Percentiles rank a stretch among this genome's conserved stretches.
phyloP scores from a whole-genome alignment of 2,113 vertebrate species.

The Ciconia boyciana region DNA sequence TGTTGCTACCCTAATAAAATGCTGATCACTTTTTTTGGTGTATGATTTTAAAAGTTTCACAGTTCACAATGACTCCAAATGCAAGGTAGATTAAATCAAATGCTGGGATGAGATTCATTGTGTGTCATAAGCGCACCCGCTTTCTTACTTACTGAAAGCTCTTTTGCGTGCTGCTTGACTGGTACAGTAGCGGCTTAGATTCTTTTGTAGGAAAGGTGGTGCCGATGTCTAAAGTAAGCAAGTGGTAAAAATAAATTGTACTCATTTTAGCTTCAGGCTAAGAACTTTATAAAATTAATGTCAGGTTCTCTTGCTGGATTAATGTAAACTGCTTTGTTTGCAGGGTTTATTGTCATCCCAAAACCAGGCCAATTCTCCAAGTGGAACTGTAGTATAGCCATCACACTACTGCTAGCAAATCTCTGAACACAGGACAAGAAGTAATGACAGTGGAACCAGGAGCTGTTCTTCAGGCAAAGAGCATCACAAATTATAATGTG shows the following conservation, averaged over 20 bases:
- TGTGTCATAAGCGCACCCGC: rapidly evolving
- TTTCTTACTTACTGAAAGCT: not conserved
- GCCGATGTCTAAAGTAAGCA: not conserved
- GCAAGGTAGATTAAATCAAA: constrained; percentile 11
- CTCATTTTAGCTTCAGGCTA: constrained; percentile 17
- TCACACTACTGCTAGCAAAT: constrained; percentile 83
- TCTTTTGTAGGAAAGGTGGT: not conserved
- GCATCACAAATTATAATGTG: constrained; percentile 79
- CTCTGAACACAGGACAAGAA: constrained; percentile 79
- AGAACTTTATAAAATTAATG: not conserved
- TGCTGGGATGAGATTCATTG: not conserved
- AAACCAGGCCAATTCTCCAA: constrained; percentile 94
- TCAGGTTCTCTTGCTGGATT: constrained; percentile 71
- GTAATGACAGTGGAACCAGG: constrained; percentile 78
- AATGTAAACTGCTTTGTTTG: constrained; percentile 85
- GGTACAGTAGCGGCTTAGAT: not conserved
- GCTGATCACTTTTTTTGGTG: not conserved
- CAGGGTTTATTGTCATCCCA: constrained; percentile 94
- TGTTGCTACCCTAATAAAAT: not conserved
- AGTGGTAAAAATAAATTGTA: not conserved
- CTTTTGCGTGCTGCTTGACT: not conserved
- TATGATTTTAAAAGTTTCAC: not conserved
- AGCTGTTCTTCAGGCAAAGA: constrained; percentile 85
- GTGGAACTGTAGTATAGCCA: constrained; percentile 95
- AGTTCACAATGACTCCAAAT: not conserved